phyloP scores from a whole-genome alignment of 2,888 invertebrate genomes.

The Ormyrus rosae region DNA sequence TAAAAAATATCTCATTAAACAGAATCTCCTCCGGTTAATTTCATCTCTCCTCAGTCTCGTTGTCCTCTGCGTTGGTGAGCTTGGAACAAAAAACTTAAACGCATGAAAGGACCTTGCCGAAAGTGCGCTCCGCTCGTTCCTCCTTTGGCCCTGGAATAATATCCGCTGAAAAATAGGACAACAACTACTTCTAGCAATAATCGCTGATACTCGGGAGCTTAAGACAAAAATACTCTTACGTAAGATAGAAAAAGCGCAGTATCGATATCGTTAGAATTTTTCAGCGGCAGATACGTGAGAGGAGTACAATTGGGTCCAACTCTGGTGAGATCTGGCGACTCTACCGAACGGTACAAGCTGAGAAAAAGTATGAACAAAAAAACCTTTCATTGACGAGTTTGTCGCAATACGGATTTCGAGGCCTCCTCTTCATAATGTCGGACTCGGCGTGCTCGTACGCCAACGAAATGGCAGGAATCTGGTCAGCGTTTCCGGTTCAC shows the following conservation, averaged over 20 bases:
- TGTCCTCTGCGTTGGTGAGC: neutral
- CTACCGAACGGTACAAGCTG: conserved; percentile 35
- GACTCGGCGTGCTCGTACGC: conserved; percentile 99
- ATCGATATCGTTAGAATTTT: conserved; percentile 19
- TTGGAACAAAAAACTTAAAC: conserved; percentile 15
- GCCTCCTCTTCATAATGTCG: conserved; percentile 99
- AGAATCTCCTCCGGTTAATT: neutral
- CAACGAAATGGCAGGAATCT: conserved; percentile 99
- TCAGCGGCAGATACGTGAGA: neutral
- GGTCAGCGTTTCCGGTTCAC: conserved; percentile 20
- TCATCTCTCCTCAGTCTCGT: neutral
- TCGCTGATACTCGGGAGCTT: conserved; percentile 47
- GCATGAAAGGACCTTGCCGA: conserved; percentile 6
- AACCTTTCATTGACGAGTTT: conserved; percentile 99
- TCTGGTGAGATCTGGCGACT: conserved; percentile 45
- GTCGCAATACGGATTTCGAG: conserved; percentile 97
- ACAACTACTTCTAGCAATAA: conserved; percentile 53
- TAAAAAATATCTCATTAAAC: conserved; percentile 22
- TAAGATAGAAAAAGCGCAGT: conserved; percentile 7
- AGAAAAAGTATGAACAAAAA: conserved; percentile 15
- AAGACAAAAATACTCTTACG: conserved; percentile 29
- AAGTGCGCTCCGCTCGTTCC: neutral
- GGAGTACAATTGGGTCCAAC: conserved; percentile 25
- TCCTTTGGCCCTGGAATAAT: neutral
- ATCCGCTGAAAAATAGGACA: neutral